Evolutionary conservation across 2,888 invertebrate genomes (phyloP).

Genomic region (Drosophila glabriapex): DNA sequence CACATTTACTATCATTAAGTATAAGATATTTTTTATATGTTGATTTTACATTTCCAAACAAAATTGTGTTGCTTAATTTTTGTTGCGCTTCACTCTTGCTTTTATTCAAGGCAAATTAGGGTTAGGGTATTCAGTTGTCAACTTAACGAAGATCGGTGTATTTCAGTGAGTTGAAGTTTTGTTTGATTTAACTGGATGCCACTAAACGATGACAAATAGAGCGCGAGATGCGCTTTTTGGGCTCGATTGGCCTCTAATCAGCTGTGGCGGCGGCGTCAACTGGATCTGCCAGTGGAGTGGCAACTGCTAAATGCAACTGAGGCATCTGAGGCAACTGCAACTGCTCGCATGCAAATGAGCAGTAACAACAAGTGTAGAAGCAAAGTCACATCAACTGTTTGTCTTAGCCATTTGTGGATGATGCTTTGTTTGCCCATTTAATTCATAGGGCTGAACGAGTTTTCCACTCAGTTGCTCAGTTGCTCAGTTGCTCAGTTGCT

Average conservation of each 20-base stretch:
- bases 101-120: neutral
- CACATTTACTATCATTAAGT: neutral
- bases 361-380: conserved; percentile 72
- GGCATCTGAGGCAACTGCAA: conserved; percentile 34
- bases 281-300: conserved; percentile 48
- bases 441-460: conserved; percentile 61
- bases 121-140: conserved; percentile 23
- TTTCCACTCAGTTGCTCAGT: conserved; percentile 46
- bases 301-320: conserved; percentile 56
- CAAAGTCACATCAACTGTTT: conserved; percentile 59
- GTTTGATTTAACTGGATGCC: conserved; percentile 70
- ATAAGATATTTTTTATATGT: neutral
- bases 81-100: neutral
- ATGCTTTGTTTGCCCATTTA: conserved; percentile 59
- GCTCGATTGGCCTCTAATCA: conserved; percentile 74
- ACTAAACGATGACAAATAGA: conserved; percentile 82
- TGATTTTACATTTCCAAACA: neutral
- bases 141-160: neutral
- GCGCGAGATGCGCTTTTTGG: conserved; percentile 52
- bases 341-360: conserved; percentile 76
- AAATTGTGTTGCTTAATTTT: neutral
- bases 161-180: conserved; percentile 22
- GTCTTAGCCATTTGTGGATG: conserved; percentile 68
- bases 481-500: conserved; percentile 12
- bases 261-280: conserved; percentile 72